Conservation (phyloP, 1,140 invertebrate species). For the Sitodiplosis mosellana region DNA sequence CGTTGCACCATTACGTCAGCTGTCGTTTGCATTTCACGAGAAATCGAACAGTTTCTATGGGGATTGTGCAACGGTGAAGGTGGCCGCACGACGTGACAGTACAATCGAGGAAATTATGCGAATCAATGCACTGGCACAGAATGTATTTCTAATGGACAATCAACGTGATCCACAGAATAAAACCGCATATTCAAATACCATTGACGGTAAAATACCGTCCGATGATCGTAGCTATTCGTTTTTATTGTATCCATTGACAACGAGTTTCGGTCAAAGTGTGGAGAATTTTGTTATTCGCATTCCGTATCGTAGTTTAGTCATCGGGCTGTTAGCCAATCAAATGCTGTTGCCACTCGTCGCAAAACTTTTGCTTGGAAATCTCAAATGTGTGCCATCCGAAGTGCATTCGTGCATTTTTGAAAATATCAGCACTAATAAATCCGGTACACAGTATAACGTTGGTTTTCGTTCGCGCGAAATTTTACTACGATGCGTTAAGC, state of each 20-base stretch:
- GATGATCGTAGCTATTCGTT: slow-evolving; percentile 79
- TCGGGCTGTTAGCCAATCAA: slow-evolving; percentile 77
- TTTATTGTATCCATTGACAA: slow-evolving; percentile 63
- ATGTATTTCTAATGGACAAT: slow-evolving; percentile 46
- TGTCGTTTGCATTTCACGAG: slow-evolving; percentile 71
- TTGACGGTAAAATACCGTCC: slow-evolving; percentile 25
- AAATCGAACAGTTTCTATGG: slow-evolving; percentile 87
- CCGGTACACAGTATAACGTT: slow-evolving; percentile 33
- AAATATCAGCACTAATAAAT: slow-evolving; percentile 28
- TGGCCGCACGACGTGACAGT: slow-evolving; percentile 72
- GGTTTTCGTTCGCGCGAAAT: slow-evolving; percentile 25
- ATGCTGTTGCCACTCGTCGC: slow-evolving; percentile 80
- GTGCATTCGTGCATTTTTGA: slow-evolving; percentile 24
- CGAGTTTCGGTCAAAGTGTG: slow-evolving; percentile 49
- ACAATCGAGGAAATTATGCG: slow-evolving; percentile 61
- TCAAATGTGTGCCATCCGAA: slow-evolving; percentile 23
- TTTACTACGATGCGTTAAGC: slow-evolving; percentile 57
- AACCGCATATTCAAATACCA: slow-evolving; percentile 5
- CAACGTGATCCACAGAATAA: slow-evolving; percentile 15
- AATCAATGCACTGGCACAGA: slow-evolving; percentile 67
- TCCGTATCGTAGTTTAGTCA: slow-evolving; percentile 66
- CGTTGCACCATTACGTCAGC: slow-evolving; percentile 61
- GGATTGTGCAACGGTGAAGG: slow-evolving; percentile 80
- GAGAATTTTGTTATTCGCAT: slow-evolving; percentile 66
- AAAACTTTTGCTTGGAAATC: slow-evolving; percentile 55